These are phyloP conservation scores for Hylaea fasciaria DNA, from an alignment of 2,888 invertebrate species.

Conservation along the genomic window DNA sequence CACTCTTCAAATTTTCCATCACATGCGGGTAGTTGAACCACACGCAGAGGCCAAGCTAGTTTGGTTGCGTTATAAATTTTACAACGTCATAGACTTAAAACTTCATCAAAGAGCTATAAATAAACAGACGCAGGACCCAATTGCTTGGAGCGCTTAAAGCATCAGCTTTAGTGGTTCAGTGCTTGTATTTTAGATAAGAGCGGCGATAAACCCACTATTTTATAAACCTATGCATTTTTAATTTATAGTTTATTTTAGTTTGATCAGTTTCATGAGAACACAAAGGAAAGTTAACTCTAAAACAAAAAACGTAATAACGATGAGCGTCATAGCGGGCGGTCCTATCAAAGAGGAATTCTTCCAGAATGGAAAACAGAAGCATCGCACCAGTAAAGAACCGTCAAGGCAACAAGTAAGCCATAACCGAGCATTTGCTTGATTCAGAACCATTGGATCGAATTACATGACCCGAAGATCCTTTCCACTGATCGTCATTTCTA, in stretches of 20 bases:
- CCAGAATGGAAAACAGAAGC: too few relatives aligned
- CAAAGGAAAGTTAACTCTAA: too few relatives aligned
- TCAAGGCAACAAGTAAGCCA: too few relatives aligned
- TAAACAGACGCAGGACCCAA: slow-evolving; percentile 55
- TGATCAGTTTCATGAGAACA: too few relatives aligned
- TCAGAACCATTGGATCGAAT: too few relatives aligned
- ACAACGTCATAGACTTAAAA: slow-evolving; percentile 67
- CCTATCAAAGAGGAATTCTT: too few relatives aligned
- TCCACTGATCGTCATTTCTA: too few relatives aligned
- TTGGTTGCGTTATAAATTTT: slow-evolving; percentile 62
- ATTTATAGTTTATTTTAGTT: not conserved
- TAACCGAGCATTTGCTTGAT: too few relatives aligned
- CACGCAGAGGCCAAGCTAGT: slow-evolving; percentile 43
- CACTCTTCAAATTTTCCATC: slow-evolving; percentile 25
- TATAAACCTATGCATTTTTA: slow-evolving; percentile 3
- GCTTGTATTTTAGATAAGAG: slow-evolving; percentile 43
- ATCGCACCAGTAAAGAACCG: too few relatives aligned
- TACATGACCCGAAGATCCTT: too few relatives aligned
- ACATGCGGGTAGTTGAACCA: slow-evolving; percentile 15
- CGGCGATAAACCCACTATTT: slow-evolving; percentile 6
- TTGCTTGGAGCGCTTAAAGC: slow-evolving; percentile 45
- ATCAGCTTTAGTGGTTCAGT: slow-evolving; percentile 35
- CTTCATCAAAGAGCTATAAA: slow-evolving; percentile 73
- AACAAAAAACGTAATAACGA: too few relatives aligned
- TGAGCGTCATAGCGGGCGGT: too few relatives aligned